Evolutionary conservation across 2,797 vertebrate genomes (phyloP).

Genomic region (Acridotheres tristis): DNA sequence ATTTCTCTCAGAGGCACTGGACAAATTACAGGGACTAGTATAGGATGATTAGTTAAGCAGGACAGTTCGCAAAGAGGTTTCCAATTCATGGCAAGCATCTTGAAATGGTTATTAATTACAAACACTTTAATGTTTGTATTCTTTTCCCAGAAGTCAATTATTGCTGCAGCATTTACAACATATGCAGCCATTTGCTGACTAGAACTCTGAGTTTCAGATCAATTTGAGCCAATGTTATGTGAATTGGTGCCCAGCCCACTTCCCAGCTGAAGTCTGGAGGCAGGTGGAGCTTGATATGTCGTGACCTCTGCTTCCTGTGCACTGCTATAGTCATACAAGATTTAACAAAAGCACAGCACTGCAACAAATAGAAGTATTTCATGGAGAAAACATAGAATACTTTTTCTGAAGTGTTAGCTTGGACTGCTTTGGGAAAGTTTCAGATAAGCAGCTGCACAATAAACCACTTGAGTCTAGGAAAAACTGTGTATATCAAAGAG

Average conservation of each 20-base stretch:
- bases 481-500: background rate
- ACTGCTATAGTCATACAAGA: background rate
- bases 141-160: conserved; percentile 75
- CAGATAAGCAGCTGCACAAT: background rate
- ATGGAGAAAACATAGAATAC: background rate
- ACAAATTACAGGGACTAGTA: conserved; percentile 46
- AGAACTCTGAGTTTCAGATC: background rate
- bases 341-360: background rate
- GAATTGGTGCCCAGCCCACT: background rate
- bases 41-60: conserved; percentile 35
- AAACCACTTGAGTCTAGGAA: background rate
- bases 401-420: background rate
- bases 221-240: background rate
- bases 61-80: conserved; percentile 64
- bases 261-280: background rate
- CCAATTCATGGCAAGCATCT: conserved; percentile 78
- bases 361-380: background rate
- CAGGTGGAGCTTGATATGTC: conserved; percentile 31
- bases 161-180: conserved; percentile 59
- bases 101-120: conserved; percentile 85
- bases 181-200: conserved; percentile 11
- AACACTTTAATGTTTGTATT: conserved; percentile 60
- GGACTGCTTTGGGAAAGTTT: background rate
- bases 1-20: conserved; percentile 19
- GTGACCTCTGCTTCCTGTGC: conserved; percentile 68